These are phyloP conservation scores for Bubo blakistoni DNA, from an alignment of 2,113 vertebrate genomes.

Conservation along the genomic window DNA sequence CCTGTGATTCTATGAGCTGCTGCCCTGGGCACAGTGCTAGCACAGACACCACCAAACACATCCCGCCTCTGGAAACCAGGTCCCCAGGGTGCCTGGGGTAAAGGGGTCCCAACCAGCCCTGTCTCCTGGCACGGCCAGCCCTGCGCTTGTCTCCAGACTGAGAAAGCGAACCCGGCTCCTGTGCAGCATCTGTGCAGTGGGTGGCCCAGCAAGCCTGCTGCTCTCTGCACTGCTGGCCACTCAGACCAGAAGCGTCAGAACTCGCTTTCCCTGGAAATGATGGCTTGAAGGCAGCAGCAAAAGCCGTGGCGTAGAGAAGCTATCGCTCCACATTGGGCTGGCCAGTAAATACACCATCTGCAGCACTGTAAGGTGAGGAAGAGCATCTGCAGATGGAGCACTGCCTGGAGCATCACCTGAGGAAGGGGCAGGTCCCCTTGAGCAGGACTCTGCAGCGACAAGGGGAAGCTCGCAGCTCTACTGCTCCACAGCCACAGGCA, in stretches of 20 bases:
- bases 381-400: background rate
- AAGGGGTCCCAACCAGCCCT: fast-evolving
- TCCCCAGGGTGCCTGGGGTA: fast-evolving
- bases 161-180: background rate
- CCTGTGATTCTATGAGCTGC: background rate
- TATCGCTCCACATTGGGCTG: fast-evolving
- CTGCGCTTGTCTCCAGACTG: background rate
- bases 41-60: background rate
- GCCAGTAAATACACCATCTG: fast-evolving
- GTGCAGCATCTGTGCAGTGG: background rate
- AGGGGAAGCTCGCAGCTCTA: background rate
- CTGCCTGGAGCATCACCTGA: background rate
- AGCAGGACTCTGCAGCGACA: background rate
- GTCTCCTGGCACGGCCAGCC: fast-evolving
- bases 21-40: fast-evolving
- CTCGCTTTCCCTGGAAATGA: background rate
- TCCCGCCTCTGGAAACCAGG: background rate
- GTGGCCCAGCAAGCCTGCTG: background rate
- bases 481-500: background rate
- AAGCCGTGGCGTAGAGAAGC: background rate
- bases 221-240: background rate
- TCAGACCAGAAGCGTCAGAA: fast-evolving
- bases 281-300: background rate
- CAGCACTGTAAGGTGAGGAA: background rate
- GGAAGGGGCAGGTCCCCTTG: background rate